Conservation (phyloP, 2,113 vertebrate species). For the Hemibagrus wyckioides region DNA sequence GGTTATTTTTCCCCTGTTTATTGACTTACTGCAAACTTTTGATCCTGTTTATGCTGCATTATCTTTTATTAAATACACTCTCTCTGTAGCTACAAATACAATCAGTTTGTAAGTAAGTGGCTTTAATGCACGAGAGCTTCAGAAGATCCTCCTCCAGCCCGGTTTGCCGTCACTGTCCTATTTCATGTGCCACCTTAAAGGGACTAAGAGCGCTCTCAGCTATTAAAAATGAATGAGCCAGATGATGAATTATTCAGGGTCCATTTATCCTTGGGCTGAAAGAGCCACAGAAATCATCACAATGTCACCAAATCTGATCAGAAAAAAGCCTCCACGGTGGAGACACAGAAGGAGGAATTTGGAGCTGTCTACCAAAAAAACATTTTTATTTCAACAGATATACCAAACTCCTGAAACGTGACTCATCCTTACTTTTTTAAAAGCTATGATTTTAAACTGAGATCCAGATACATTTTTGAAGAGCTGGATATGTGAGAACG, state of each 20-base stretch:
- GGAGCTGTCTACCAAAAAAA: not conserved
- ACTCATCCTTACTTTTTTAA: not conserved
- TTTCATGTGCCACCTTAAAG: conserved; percentile 67
- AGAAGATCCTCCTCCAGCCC: conserved; percentile 37
- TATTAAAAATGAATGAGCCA: conserved; percentile 77
- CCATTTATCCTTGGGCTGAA: conserved; percentile 69
- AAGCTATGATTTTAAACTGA: not conserved
- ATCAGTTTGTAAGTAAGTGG: not conserved
- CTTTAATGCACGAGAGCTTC: conserved; percentile 23
- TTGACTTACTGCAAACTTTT: not conserved
- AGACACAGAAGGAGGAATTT: not conserved
- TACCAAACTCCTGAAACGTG: not conserved
- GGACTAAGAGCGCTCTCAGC: conserved; percentile 66
- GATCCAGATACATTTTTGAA: not conserved
- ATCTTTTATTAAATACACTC: not conserved
- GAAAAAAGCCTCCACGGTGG: not conserved
- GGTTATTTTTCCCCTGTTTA: not conserved
- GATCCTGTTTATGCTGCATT: not conserved
- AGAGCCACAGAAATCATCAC: conserved; percentile 61
- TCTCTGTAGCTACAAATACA: not conserved
- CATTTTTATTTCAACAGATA: not conserved
- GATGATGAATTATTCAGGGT: conserved; percentile 74
- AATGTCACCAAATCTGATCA: conserved; percentile 35
- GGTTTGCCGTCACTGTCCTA: conserved; percentile 59
- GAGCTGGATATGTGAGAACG: not conserved